Evolutionary conservation across 2,797 vertebrate genomes (phyloP).

Genomic region (Acipenser ruthenus): DNA sequence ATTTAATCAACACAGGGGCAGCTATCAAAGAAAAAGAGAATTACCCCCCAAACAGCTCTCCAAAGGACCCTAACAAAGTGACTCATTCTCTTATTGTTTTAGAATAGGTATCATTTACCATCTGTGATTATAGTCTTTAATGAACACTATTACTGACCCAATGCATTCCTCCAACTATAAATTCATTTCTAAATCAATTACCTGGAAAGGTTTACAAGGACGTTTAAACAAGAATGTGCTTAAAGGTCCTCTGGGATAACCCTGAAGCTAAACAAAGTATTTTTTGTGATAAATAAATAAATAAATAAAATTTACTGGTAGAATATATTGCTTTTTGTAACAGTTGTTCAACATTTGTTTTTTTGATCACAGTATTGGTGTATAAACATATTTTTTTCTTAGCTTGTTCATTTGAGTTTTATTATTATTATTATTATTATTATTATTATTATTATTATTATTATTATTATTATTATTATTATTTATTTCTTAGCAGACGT

Average conservation of each 20-base stretch:
- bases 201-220: not conserved
- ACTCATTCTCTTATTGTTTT: slow-evolving; percentile 6
- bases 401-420: too few relatives aligned
- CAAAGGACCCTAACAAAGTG: not conserved
- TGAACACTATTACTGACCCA: not conserved
- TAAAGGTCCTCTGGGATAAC: not conserved
- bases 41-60: not conserved
- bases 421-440: not conserved
- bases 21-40: slow-evolving; percentile 16
- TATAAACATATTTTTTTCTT: too few relatives aligned
- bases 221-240: not conserved
- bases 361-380: too few relatives aligned
- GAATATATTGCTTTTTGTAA: too few relatives aligned
- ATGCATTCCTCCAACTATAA: not conserved
- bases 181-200: not conserved
- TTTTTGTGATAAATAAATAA: slow-evolving; percentile 12
- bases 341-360: too few relatives aligned
- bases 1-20: slow-evolving; percentile 34
- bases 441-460: too few relatives aligned
- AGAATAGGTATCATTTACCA: slow-evolving; percentile 6
- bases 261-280: not conserved
- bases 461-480: too few relatives aligned
- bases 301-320: slow-evolving; percentile 24
- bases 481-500: too few relatives aligned
- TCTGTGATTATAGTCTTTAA: not conserved